Percentiles rank a stretch among this genome's conserved stretches.
Conservation (phyloP, 1,140 invertebrate genomes). For the Apis florea region DNA sequence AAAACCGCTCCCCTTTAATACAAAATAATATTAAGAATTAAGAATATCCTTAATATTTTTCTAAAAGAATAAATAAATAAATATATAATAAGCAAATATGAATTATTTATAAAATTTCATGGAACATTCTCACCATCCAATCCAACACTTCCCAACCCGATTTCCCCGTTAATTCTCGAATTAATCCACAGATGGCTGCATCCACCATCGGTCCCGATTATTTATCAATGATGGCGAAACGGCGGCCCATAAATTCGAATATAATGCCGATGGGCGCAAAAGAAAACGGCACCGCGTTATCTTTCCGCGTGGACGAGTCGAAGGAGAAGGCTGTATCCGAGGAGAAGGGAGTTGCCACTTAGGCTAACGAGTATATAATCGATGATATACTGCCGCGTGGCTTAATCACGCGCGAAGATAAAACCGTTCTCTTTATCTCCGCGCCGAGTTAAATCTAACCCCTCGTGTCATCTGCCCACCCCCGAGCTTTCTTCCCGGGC, state of each 20-base stretch:
- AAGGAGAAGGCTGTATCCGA: constrained; percentile 42
- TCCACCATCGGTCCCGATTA: constrained; percentile 33
- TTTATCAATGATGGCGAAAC: constrained; percentile 51
- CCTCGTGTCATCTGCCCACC: constrained; percentile 55
- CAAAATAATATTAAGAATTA: too few relatives aligned
- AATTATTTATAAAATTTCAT: too few relatives aligned
- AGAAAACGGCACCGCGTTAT: constrained; percentile 44
- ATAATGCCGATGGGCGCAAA: constrained; percentile 43
- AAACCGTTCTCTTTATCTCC: constrained; percentile 56
- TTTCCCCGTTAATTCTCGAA: constrained; percentile 1
- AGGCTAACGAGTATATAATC: constrained; percentile 77
- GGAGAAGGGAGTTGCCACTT: constrained; percentile 48
- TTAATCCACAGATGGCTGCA: constrained; percentile 12
- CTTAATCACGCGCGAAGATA: constrained; percentile 78
- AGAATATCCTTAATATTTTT: too few relatives aligned
- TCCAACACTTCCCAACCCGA: neutral
- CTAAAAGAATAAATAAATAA: too few relatives aligned
- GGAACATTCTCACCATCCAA: neutral
- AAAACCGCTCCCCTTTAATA: too few relatives aligned
- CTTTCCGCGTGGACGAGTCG: constrained; percentile 47
- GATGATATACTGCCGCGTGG: constrained; percentile 74
- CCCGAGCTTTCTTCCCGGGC: constrained; percentile 20
- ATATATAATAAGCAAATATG: too few relatives aligned
- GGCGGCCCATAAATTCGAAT: constrained; percentile 54
- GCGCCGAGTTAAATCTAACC: constrained; percentile 48